Evolutionary conservation across 2,888 invertebrate genomes (phyloP), one percentile per base, ranked within the genome.

Genomic region (Brachypterus glaber): DNA sequence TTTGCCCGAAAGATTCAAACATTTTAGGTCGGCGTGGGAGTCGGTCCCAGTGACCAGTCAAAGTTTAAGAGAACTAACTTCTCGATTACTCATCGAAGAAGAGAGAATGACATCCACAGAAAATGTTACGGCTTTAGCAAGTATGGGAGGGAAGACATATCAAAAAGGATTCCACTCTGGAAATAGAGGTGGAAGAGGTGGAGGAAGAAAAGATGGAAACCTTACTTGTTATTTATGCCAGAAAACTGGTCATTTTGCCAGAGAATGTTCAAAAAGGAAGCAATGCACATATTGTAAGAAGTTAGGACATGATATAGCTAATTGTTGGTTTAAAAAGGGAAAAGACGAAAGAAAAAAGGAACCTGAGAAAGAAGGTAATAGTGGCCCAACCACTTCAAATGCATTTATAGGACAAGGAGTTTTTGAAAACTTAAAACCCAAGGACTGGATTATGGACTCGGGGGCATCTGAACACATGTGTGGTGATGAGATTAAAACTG

Each of bases 11-110:
- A 33, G 26, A 17, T 33, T 37, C 11, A 49, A 46, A 27, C 41
- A 49, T 31, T 49, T 48, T 32, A 18, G 34, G 9, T 38, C 45
- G 2, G 48, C 46, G n/a, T 52, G 53, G 52, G 51, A 54, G 35
- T 46, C 47, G 7, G 50, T 46, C 8, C 32, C 36, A 4, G 36
- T 32, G 14, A 35, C 39, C 2, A 40, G 51, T 7, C 45, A 47
- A 40, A 53, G 41, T 3, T 17, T 55, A 15, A 47, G 44, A 34
- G 49, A 48, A 17, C 38, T 55, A 13, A 45, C 45, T 16, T 35
- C 47, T 13, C 35, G 50, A 31, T 25, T 52, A 11, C 43, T 48
- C 16, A 45, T 48, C 15, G 53, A 52, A 30, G 49, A 53, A 38
- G 43, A 45, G 15, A 35, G 39, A 46, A 33, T n/a, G 15, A 44